Evolutionary conservation across 2,888 invertebrate species (phyloP).

Genomic region (Morpho helenor): DNA sequence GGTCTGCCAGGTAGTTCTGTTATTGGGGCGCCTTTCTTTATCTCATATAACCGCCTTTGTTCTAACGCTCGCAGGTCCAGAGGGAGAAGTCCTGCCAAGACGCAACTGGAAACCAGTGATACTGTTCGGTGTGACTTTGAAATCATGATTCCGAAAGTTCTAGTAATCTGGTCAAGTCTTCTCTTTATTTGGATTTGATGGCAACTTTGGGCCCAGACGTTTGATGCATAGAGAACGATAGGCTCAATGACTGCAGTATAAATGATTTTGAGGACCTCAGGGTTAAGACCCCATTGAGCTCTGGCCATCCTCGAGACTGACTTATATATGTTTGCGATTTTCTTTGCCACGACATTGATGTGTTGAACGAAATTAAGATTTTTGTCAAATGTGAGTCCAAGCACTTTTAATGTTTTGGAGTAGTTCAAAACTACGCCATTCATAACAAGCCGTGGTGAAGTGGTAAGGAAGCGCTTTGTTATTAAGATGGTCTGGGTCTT

Average conservation of each 20-base stretch:
- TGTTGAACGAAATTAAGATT: neutral
- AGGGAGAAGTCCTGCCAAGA: constrained; percentile 4
- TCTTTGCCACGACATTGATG: neutral
- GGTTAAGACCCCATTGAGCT: no score
- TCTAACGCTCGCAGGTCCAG: constrained; percentile 14
- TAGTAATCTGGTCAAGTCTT: no score
- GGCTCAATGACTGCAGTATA: no score
- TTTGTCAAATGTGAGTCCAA: neutral
- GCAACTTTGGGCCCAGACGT: no score
- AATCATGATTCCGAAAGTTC: no score
- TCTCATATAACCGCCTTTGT: constrained; percentile 6
- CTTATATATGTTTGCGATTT: neutral
- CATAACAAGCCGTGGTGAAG: neutral
- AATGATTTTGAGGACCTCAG: no score
- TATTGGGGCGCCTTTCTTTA: constrained; percentile 9
- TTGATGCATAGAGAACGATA: no score
- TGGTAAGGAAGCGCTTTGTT: constrained; percentile 6
- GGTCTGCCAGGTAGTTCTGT: constrained; percentile 1
- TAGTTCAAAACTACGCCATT: neutral
- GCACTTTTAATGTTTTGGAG: neutral
- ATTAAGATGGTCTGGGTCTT: constrained; percentile 6
- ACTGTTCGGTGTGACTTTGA: constrained; percentile 10
- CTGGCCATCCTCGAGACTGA: neutral
- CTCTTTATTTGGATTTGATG: no score
- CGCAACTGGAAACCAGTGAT: neutral